Conservation (phyloP, 2,113 vertebrate species). For the Sylvilagus bachmani region DNA sequence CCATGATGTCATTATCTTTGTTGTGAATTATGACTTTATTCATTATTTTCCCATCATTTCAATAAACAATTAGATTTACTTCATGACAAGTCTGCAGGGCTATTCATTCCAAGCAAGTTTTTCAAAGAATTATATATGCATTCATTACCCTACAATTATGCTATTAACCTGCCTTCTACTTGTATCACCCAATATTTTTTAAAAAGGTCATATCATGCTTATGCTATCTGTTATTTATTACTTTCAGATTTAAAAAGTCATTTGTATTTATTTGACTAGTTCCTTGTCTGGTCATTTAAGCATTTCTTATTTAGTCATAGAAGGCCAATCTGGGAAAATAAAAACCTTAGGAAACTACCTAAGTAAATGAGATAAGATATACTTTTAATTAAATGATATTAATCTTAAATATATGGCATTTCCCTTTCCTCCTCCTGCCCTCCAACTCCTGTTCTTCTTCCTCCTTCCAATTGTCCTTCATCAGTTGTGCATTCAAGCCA, state of each 20-base stretch:
- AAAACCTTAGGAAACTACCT: neutral
- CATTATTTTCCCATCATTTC: conserved; percentile 69
- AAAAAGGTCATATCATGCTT: neutral
- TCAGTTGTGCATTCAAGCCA: neutral
- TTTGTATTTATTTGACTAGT: neutral
- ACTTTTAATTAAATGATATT: neutral
- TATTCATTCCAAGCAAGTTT: conserved; percentile 48
- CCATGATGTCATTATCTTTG: conserved; percentile 50
- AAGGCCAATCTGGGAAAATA: neutral
- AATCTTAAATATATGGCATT: neutral
- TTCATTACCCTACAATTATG: neutral
- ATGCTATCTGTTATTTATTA: neutral
- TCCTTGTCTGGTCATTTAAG: neutral
- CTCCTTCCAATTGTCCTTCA: neutral
- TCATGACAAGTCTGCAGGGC: neutral
- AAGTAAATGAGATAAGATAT: neutral
- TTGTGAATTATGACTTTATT: conserved; percentile 63
- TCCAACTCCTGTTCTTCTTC: fast-evolving
- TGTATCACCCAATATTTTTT: neutral
- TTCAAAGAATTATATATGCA: conserved; percentile 13
- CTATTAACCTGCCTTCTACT: neutral
- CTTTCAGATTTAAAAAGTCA: neutral
- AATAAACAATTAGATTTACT: conserved; percentile 62
- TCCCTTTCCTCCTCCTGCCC: neutral
- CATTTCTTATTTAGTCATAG: neutral